Base-by-base conservation (phyloP, 2,888 invertebrate species). In the Hetaerina titia region DNA sequence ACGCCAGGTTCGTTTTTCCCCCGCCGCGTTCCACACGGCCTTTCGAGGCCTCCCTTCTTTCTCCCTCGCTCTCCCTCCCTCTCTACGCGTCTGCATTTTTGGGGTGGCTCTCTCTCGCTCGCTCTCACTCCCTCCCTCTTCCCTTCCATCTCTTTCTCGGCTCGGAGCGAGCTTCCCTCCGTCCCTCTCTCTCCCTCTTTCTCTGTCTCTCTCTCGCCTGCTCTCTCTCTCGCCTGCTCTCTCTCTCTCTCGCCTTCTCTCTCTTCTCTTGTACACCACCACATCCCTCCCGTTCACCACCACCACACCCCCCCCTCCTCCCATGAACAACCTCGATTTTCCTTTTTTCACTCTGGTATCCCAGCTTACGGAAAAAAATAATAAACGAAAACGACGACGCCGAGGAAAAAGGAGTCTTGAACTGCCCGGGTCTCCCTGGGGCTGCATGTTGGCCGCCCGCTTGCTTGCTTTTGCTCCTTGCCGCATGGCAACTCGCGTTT, bases 401-500 rank as follows among this genome's bases (percentile, higher is more conserved):
- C 56, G 64, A 56, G 45, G 45, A 64, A 90, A 90, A 90, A 64
- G 92, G 92, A 92, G 31, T 92, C 69, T 57, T 92, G 92, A 13
- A 92, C 92, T 74, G 92, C 92, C 92, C 92, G 74, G 92, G 69
- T 56, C 92, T 92, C 31, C 69, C 69, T 45, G 64, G 69, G 92
- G 64, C 92, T n/a, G 69, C 92, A 56, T 92, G 64, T 69, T 15
- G 81, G 81, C 81, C 81, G 81, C 81, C 81, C 31, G 25, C 81
- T 81, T 81, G 81, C 81, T 81, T 45, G 45, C 45, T 45, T 31
- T 69, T 69, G 69, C 69, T 19, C 22, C 81, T 31, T 74, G 92
- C 92, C 69, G 69, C 92, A 92, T 92, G 92, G 92, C 92, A 92
- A 92, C 92, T 92, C 69, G 92, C 92, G 92, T 92, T 92, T 92